These are phyloP conservation scores for Pseudomugil gertrudae DNA, from an alignment of 2,797 vertebrate species.

Conservation along the genomic window DNA sequence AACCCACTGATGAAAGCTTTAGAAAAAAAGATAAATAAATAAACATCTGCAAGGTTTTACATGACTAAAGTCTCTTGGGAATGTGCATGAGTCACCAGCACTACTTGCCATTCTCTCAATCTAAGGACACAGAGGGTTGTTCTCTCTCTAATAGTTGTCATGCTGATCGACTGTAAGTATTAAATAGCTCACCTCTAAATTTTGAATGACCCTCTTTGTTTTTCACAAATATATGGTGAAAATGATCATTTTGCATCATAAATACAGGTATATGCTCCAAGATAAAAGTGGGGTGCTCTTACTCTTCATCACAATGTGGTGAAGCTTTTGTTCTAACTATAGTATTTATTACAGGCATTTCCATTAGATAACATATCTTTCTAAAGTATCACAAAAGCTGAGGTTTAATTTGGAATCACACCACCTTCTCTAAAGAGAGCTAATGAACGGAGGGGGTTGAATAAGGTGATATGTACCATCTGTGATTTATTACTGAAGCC, in stretches of 20 bases:
- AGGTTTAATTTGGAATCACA: constrained; percentile 37
- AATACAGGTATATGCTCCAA: constrained; percentile 7
- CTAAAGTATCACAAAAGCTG: constrained; percentile 24
- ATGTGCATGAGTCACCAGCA: constrained; percentile 65
- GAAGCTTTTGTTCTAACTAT: constrained; percentile 42
- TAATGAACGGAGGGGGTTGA: constrained; percentile 28
- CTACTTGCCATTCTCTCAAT: constrained; percentile 26
- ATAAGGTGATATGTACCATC: constrained; percentile 55
- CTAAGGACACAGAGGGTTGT: constrained; percentile 30
- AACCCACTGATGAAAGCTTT: constrained; percentile 40
- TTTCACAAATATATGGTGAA: constrained; percentile 2
- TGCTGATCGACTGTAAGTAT: constrained; percentile 8
- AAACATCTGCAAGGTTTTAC: constrained; percentile 26
- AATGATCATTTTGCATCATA: background rate
- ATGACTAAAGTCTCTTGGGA: constrained; percentile 35
- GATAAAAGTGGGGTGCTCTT: constrained; percentile 18
- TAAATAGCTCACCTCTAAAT: constrained; percentile 7
- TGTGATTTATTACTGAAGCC: constrained; percentile 50
- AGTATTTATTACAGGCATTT: constrained; percentile 41
- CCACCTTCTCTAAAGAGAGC: constrained; percentile 16
- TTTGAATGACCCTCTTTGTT: background rate
- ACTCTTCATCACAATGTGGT: constrained; percentile 27
- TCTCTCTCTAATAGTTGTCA: constrained; percentile 19
- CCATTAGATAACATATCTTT: constrained; percentile 46
- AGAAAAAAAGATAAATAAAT: background rate